Conservation (phyloP, 1,140 invertebrate species). For the Drosophila lacteicornis region DNA sequence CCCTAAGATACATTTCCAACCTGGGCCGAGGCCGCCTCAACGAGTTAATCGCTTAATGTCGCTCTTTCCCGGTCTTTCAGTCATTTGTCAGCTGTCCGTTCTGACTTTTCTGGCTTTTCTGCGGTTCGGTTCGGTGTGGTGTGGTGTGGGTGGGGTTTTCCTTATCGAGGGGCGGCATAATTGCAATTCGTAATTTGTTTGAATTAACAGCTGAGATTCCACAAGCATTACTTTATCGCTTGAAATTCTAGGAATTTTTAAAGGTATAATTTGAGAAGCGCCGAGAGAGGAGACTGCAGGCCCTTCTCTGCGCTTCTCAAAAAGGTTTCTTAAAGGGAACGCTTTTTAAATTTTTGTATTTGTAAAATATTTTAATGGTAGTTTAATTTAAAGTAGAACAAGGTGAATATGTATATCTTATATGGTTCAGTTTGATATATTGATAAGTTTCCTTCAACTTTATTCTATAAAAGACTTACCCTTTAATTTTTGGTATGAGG, state of each 20-base stretch:
- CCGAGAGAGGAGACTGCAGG: too few species aligned
- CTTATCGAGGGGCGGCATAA: slow-evolving; percentile 43
- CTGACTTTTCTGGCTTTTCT: slow-evolving; percentile 23
- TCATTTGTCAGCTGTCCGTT: slow-evolving; percentile 79
- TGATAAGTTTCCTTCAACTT: too few species aligned
- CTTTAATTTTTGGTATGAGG: not conserved
- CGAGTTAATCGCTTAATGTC: slow-evolving; percentile 82
- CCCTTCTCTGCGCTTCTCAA: not conserved
- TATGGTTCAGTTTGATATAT: too few species aligned
- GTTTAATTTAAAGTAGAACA: too few species aligned
- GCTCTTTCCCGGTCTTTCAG: slow-evolving; percentile 33
- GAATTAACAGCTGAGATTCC: slow-evolving; percentile 56
- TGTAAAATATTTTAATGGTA: too few species aligned
- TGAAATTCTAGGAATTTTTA: not conserved
- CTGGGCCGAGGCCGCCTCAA: slow-evolving; percentile 32
- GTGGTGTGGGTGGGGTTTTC: slow-evolving; percentile 26
- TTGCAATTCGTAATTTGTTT: slow-evolving; percentile 73
- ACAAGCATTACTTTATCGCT: not conserved
- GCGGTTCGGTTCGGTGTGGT: not conserved
- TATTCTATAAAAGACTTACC: not conserved
- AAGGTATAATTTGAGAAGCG: not conserved
- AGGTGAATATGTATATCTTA: too few species aligned
- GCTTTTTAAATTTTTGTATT: not conserved
- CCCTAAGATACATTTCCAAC: slow-evolving; percentile 22
- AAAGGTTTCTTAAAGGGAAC: not conserved